phyloP scores from a whole-genome alignment of 2,888 invertebrate species.

The Plebejus argus region DNA sequence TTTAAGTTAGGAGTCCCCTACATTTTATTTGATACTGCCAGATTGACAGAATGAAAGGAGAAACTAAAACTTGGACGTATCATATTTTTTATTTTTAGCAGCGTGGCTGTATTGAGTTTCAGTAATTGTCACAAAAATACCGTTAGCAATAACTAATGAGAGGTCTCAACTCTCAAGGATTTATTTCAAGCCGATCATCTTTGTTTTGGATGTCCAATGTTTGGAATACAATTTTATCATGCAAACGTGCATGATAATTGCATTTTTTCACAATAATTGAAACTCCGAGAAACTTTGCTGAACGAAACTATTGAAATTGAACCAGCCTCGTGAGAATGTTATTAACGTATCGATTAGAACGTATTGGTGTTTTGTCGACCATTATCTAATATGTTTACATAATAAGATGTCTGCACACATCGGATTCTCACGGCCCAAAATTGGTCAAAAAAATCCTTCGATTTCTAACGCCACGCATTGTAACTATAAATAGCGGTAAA shows the following conservation, averaged over 20 bases:
- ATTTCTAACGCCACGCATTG: conserved; percentile 73
- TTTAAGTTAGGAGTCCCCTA: not conserved
- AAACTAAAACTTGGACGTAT: too few relatives aligned
- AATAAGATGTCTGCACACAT: conserved; percentile 69
- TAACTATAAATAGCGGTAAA: conserved; percentile 72
- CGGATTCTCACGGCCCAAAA: conserved; percentile 73
- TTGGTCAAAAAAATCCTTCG: conserved; percentile 64
- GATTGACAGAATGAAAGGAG: not conserved
- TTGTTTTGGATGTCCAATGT: not conserved
- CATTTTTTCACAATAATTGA: not conserved
- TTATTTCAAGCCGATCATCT: not conserved
- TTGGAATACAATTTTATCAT: not conserved
- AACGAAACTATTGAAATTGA: not conserved
- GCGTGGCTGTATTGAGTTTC: too few relatives aligned
- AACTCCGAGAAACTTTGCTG: not conserved
- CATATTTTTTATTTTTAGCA: too few relatives aligned
- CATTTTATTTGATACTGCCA: not conserved
- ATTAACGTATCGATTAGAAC: too few relatives aligned
- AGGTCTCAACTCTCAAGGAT: not conserved
- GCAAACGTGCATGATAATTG: too few relatives aligned
- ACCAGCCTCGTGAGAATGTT: conserved; percentile 31
- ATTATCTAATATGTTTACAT: conserved; percentile 68
- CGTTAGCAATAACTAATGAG: too few relatives aligned
- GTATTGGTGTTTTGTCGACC: conserved; percentile 50
- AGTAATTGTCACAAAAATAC: too few relatives aligned